Evolutionary conservation across 2,797 vertebrate genomes (phyloP).

Genomic region (Platyrinchus mystaceus): DNA sequence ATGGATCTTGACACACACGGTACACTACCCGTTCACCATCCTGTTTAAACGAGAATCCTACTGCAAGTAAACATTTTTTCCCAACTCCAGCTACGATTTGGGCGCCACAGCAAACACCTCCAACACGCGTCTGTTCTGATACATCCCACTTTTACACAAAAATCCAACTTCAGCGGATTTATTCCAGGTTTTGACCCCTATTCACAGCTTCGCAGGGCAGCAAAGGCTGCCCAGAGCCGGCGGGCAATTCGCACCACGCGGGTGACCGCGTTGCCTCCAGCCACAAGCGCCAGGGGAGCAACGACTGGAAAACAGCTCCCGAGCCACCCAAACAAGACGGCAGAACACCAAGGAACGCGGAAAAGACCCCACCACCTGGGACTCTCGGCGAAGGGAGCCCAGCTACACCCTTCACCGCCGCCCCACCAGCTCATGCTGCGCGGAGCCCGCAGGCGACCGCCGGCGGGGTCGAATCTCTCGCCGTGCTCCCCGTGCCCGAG

Average conservation of each 20-base stretch:
- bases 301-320: neutral
- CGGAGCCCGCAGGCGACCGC: neutral
- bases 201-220: neutral
- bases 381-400: neutral
- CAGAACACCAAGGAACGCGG: neutral
- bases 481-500: neutral
- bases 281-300: rapidly evolving
- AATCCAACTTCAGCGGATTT: neutral
- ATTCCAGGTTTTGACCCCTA: neutral
- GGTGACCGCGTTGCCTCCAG: neutral
- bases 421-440: conserved; percentile 2
- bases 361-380: neutral
- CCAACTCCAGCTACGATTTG: neutral
- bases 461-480: neutral
- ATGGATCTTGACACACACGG: rapidly evolving
- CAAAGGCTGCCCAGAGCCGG: rapidly evolving
- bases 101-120: neutral
- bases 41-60: rapidly evolving
- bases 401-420: neutral
- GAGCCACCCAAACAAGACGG: neutral
- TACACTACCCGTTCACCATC: neutral
- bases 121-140: rapidly evolving
- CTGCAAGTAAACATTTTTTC: rapidly evolving
- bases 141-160: neutral
- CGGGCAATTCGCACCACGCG: rapidly evolving